Percentiles rank a stretch among this genome's conserved stretches.
phyloP scores from a whole-genome alignment of 23 tunicate genomes.

The Trididemnum miniatum region DNA sequence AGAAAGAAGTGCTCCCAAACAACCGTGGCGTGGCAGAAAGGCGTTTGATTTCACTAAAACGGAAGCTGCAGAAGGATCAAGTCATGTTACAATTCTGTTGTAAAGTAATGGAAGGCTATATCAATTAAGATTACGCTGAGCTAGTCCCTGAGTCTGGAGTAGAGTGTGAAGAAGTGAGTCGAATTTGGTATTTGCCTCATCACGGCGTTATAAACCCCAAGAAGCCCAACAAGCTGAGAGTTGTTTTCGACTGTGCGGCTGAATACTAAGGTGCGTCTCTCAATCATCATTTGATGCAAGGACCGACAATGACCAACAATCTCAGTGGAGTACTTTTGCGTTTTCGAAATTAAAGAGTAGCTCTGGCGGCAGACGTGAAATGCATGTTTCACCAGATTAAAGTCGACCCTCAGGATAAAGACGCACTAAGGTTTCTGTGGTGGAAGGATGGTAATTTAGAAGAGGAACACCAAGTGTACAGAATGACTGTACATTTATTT shows the following conservation, averaged over 20 bases:
- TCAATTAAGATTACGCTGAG: neutral
- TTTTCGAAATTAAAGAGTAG: neutral
- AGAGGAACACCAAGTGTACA: neutral
- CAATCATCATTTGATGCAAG: neutral
- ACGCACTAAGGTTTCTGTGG: neutral
- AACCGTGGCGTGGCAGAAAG: neutral
- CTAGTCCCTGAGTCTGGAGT: neutral
- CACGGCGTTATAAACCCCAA: constrained; percentile 5
- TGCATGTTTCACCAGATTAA: constrained; percentile 8
- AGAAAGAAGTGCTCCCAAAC: neutral
- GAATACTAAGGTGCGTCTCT: constrained; percentile 13
- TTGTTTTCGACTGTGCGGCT: constrained; percentile 25
- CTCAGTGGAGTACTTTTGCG: neutral
- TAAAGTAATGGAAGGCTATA: neutral
- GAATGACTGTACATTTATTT: constrained; percentile 1
- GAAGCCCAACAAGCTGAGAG: constrained; percentile 12
- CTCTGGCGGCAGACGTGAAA: neutral
- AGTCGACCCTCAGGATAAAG: neutral
- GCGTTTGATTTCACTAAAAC: neutral
- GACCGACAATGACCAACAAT: neutral
- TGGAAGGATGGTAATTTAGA: neutral
- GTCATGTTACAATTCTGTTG: neutral
- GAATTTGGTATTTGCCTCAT: constrained; percentile 16
- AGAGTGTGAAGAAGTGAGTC: neutral
- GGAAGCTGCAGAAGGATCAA: neutral